Percentiles rank a stretch among this genome's conserved stretches.
phyloP scores from a whole-genome alignment of 2,113 vertebrate genomes.

The Columba livia region DNA sequence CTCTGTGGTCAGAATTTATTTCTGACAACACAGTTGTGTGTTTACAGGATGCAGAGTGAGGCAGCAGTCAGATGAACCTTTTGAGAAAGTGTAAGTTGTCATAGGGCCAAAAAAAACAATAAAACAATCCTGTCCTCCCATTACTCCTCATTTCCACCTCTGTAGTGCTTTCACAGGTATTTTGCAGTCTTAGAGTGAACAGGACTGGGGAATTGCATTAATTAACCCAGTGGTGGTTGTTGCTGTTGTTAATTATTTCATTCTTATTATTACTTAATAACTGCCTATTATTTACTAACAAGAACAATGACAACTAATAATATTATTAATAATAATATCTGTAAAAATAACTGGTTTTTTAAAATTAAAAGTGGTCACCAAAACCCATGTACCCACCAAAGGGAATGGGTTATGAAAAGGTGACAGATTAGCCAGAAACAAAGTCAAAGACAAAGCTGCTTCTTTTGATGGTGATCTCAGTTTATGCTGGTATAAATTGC shows the following conservation, averaged over 20 bases:
- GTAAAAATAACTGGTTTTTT: background rate
- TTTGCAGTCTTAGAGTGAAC: background rate
- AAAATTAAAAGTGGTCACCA: background rate
- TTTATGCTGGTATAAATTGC: background rate
- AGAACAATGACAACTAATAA: background rate
- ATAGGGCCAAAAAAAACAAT: background rate
- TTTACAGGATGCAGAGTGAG: background rate
- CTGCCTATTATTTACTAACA: background rate
- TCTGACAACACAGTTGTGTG: background rate
- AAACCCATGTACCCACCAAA: background rate
- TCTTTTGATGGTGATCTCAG: background rate
- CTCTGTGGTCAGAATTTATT: background rate
- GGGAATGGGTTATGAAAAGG: background rate
- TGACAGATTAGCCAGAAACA: background rate
- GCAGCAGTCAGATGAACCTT: background rate
- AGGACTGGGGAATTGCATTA: background rate
- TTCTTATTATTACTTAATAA: background rate
- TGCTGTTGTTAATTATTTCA: background rate
- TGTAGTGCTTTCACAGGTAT: background rate
- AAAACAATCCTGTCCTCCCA: rapidly evolving
- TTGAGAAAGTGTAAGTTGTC: background rate
- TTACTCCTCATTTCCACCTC: background rate
- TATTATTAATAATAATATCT: background rate
- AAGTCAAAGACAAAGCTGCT: background rate
- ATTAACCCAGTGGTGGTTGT: background rate